These are phyloP conservation scores for Drosophila anceps DNA, from an alignment of 2,888 invertebrate genomes.

Conservation along the genomic window DNA sequence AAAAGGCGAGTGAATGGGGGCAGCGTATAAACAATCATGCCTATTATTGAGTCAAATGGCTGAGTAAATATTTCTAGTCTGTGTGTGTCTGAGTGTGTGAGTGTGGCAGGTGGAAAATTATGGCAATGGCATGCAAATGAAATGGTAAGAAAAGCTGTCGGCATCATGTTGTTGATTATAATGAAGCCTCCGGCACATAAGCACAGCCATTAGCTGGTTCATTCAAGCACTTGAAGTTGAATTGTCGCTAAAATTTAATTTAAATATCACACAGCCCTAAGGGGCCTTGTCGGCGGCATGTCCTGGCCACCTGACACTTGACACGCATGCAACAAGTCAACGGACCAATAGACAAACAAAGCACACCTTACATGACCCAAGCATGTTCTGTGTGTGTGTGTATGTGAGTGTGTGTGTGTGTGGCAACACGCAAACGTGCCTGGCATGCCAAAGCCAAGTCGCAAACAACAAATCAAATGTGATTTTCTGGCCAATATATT, in stretches of 20 bases:
- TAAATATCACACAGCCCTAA: conserved; percentile 44
- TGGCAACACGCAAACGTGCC: conserved; percentile 75
- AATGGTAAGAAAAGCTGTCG: conserved; percentile 56
- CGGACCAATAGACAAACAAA: conserved; percentile 50
- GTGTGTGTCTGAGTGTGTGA: conserved; percentile 8
- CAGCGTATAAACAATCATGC: conserved; percentile 70
- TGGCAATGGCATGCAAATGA: conserved; percentile 84
- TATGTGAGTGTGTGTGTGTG: conserved; percentile 16
- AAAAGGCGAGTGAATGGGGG: not conserved
- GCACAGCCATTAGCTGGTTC: conserved; percentile 22
- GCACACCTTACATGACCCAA: conserved; percentile 35
- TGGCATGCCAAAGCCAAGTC: conserved; percentile 57
- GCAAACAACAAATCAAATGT: conserved; percentile 69
- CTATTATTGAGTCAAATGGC: conserved; percentile 76
- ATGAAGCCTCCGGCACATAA: conserved; percentile 42
- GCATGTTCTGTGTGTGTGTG: conserved; percentile 34
- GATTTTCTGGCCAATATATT: conserved; percentile 79
- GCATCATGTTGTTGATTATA: conserved; percentile 34
- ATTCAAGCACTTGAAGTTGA: conserved; percentile 45
- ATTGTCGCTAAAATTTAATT: conserved; percentile 68
- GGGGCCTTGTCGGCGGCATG: conserved; percentile 22
- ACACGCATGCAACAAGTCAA: conserved; percentile 45
- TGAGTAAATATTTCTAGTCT: conserved; percentile 75
- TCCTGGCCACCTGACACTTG: conserved; percentile 35
- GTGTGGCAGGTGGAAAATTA: conserved; percentile 73